A percentile compares a stretch with the other conserved stretches of the same genome.
Evolutionary conservation across 1,140 invertebrate genomes (phyloP).

Genomic region (Matsumurasca onukii): DNA sequence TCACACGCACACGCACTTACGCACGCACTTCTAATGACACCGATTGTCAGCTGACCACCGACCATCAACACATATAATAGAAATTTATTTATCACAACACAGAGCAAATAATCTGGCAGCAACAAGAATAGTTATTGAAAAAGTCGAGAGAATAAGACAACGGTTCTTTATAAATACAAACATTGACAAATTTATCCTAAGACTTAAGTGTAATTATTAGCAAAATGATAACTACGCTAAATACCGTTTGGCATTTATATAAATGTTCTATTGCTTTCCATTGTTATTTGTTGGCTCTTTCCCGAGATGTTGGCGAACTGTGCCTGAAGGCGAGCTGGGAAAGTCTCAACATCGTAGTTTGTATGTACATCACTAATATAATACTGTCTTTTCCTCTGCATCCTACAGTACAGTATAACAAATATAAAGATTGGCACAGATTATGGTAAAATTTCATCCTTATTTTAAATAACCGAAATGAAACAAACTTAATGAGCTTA

Average conservation of each 20-base stretch:
- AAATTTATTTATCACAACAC: conserved; percentile 42
- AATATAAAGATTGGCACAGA: conserved; percentile 32
- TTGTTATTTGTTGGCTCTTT: conserved; percentile 36
- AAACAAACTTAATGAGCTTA: conserved; percentile 22
- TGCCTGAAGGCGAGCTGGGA: conserved; percentile 9
- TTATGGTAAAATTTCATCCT: conserved; percentile 13
- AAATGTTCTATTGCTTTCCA: conserved; percentile 35
- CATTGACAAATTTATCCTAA: conserved; percentile 32
- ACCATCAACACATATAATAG: conserved; percentile 36
- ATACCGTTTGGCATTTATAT: conserved; percentile 27
- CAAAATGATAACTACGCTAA: conserved; percentile 29
- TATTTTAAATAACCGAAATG: conserved; percentile 26
- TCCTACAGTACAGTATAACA: conserved; percentile 30
- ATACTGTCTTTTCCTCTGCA: conserved; percentile 31
- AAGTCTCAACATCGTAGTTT: conserved; percentile 1
- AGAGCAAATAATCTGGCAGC: conserved; percentile 41
- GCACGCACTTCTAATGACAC: conserved; percentile 10
- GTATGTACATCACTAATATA: conserved; percentile 29
- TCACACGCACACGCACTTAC: not conserved
- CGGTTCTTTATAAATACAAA: conserved; percentile 35
- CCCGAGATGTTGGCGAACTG: conserved; percentile 31
- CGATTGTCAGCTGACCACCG: conserved; percentile 38
- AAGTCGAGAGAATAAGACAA: conserved; percentile 30
- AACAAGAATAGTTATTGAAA: conserved; percentile 36
- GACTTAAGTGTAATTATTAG: conserved; percentile 30